Evolutionary conservation across 2,888 invertebrate species (phyloP).

Genomic region (Entomobrya proxima): DNA sequence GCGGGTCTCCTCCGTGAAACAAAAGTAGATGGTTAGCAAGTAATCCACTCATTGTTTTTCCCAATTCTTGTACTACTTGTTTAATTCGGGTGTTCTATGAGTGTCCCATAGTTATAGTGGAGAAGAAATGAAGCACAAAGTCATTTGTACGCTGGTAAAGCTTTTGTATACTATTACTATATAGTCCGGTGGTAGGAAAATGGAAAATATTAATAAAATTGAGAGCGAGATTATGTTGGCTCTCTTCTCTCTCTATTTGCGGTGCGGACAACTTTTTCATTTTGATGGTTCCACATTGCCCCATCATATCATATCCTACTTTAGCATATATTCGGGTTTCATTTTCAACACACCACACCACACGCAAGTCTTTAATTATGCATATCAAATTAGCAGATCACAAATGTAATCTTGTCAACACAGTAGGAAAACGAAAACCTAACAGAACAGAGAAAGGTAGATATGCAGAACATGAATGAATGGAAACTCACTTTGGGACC

Average conservation of each 20-base stretch:
- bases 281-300: not conserved
- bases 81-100: not conserved
- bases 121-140: not conserved
- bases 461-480: too few relatives aligned
- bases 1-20: not conserved
- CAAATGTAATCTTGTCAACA: constrained; percentile 59
- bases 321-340: constrained; percentile 42
- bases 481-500: too few relatives aligned
- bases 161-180: not conserved
- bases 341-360: constrained; percentile 23
- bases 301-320: not conserved
- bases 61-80: constrained; percentile 7
- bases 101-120: not conserved
- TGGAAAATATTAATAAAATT: constrained; percentile 18
- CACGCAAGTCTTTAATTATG: constrained; percentile 57
- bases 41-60: constrained; percentile 33
- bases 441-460: too few relatives aligned
- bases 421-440: constrained; percentile 6
- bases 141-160: not conserved
- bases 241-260: not conserved
- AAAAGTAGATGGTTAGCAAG: not conserved
- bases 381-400: constrained; percentile 62
- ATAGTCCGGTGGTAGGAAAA: not conserved
- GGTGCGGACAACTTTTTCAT: not conserved
- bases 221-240: not conserved